Evolutionary conservation across 2,797 vertebrate genomes (phyloP).

Genomic region (Sternotherus odoratus): DNA sequence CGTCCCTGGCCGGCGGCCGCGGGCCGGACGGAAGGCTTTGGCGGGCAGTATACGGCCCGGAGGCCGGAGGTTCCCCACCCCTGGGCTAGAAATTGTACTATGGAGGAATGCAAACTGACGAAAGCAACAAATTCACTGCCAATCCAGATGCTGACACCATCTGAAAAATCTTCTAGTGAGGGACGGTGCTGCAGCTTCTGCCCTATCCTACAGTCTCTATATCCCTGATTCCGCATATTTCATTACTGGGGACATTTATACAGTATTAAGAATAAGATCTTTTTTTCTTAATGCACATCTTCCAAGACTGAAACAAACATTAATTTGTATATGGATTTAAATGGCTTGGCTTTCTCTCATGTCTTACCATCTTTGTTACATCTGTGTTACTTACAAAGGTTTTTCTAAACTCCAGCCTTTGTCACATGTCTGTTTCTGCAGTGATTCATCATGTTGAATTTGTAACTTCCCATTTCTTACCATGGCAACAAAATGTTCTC

Average conservation of each 20-base stretch:
- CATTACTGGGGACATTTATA: neutral
- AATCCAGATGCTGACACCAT: neutral
- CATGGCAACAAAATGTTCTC: neutral
- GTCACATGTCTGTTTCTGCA: accelerated
- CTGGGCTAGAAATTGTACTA: neutral
- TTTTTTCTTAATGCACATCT: neutral
- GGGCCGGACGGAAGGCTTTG: too few relatives aligned
- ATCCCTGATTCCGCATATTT: neutral
- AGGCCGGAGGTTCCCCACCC: too few relatives aligned
- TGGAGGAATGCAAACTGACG: neutral
- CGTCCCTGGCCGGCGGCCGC: too few relatives aligned
- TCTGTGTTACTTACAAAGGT: neutral
- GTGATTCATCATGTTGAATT: neutral
- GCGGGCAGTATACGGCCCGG: too few relatives aligned
- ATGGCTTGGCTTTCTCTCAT: neutral
- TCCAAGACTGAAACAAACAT: neutral
- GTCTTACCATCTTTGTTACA: accelerated
- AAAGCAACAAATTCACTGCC: neutral
- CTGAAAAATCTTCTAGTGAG: neutral
- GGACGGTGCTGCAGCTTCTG: neutral
- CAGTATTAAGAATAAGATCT: neutral
- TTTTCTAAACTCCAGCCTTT: neutral
- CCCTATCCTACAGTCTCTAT: neutral
- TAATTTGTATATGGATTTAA: accelerated
- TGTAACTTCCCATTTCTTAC: neutral